Conservation (phyloP, 2,113 vertebrate species). For the Coregonus clupeaformis region DNA sequence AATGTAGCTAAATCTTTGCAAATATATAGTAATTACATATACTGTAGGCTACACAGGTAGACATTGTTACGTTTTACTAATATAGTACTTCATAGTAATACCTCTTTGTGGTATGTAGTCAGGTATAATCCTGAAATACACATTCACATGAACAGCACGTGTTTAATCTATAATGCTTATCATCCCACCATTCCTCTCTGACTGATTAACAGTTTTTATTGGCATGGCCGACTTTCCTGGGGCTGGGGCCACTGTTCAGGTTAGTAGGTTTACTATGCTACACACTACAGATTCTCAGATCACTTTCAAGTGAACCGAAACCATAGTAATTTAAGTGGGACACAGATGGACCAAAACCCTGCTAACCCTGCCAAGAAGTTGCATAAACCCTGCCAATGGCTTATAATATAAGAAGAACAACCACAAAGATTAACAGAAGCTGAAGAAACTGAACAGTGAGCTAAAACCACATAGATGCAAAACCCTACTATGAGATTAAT, state of each 20-base stretch:
- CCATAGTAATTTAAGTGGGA: slow-evolving; percentile 1
- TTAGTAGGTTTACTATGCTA: neutral
- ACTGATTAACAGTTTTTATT: slow-evolving; percentile 23
- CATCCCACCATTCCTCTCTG: slow-evolving; percentile 6
- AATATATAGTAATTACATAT: too few relatives aligned
- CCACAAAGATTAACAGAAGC: neutral
- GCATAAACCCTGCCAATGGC: too few relatives aligned
- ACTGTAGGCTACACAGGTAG: too few relatives aligned
- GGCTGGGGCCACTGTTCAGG: slow-evolving; percentile 16
- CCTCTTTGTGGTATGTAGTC: too few relatives aligned
- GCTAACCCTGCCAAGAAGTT: neutral
- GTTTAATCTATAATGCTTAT: neutral
- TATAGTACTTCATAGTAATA: too few relatives aligned
- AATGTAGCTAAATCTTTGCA: too few relatives aligned
- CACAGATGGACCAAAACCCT: slow-evolving; percentile 9
- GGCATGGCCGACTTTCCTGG: neutral
- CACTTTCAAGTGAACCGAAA: neutral
- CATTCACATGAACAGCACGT: neutral
- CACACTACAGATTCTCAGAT: neutral
- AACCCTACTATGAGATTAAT: neutral
- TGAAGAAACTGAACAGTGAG: neutral
- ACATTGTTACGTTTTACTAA: too few relatives aligned
- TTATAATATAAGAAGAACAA: neutral
- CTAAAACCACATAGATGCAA: neutral
- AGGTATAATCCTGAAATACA: neutral